Base-by-base conservation (phyloP, 2,888 invertebrate genomes). In the Lypha dubia region DNA sequence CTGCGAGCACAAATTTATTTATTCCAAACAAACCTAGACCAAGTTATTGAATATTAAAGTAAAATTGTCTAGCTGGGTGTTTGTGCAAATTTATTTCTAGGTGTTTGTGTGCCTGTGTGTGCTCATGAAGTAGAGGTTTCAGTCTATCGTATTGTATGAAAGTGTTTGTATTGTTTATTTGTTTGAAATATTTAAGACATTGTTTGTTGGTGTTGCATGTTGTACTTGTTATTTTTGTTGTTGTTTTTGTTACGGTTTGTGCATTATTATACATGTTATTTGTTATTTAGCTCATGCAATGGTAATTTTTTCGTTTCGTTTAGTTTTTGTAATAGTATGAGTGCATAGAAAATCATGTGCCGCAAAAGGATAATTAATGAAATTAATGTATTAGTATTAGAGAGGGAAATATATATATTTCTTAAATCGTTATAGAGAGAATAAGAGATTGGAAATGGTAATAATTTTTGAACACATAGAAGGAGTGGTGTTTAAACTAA, bases 361-460 rank as follows among this genome's bases (percentile, higher is more conserved):
- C 62, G 49, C 80, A 79, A 83, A 86, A 86, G 86, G 87, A 87
- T 87, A 87, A 87, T 87, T 87, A 87, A 86, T 86, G 85, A 84
- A 87, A 86, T 87, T 85, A 86, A 85, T 85, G 87, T 84, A 79
- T 85, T 80, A 73, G 83, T 35, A 71, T 82, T 77, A 86, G 77
- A 68, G 53, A 68, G 68, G 44, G 41, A 62, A 62, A 60, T 17
- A n/a, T 41, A 41, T 15, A 5, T 0, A 15, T 3, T n/a, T 15
- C 6, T 38, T 6, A 20, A 38, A 35, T n/a, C 11, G 1, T 56
- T 28, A n/a, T 8, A 6, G 32, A 73, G 32, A 73, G 58, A 32
- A 11, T 41, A 1, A 38, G 32, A 58, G 28, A 20, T 20, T 3
- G 15, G 46, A 7, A 32, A 13, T 13, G 20, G n/a, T 22, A 7